Percentiles rank a stretch among this genome's conserved stretches.
These are phyloP conservation scores for Rachycentron canadum DNA, from an alignment of 2,797 vertebrate genomes.

Conservation along the genomic window DNA sequence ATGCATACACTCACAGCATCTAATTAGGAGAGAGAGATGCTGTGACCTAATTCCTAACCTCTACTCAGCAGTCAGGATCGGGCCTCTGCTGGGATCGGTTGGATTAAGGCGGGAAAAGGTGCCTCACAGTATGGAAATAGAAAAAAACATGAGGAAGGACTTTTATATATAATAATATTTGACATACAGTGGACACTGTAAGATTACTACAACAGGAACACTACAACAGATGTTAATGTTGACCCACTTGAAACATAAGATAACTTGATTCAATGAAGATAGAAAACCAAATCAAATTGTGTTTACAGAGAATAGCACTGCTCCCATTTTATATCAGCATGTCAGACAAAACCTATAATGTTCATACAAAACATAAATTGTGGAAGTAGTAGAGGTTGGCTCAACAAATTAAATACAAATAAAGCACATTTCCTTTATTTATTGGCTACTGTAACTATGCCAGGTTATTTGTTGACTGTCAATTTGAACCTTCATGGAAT, in stretches of 20 bases:
- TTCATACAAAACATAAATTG: background rate
- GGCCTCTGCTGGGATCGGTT: constrained; percentile 49
- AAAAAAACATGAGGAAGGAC: background rate
- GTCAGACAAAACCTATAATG: background rate
- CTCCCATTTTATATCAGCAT: background rate
- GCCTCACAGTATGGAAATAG: constrained; percentile 26
- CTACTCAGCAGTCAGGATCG: constrained; percentile 57
- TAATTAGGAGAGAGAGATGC: constrained; percentile 78
- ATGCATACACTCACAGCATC: constrained; percentile 64
- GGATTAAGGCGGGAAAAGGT: constrained; percentile 64
- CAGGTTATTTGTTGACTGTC: background rate
- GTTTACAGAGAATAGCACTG: background rate
- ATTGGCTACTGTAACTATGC: background rate
- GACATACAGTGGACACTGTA: background rate
- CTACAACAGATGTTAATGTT: too few species aligned
- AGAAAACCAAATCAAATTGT: too few species aligned
- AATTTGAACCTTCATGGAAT: background rate
- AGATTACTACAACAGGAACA: background rate
- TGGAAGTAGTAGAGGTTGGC: background rate
- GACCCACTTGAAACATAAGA: background rate
- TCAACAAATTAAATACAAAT: background rate
- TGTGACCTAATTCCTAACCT: constrained; percentile 82
- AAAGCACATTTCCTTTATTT: background rate
- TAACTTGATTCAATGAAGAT: background rate
- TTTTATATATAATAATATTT: background rate